A percentile compares a stretch with the other conserved stretches of the same genome.
Conservation (phyloP, 37 sponge, comb jelly and placozoan species). For the Oopsacas minuta region DNA sequence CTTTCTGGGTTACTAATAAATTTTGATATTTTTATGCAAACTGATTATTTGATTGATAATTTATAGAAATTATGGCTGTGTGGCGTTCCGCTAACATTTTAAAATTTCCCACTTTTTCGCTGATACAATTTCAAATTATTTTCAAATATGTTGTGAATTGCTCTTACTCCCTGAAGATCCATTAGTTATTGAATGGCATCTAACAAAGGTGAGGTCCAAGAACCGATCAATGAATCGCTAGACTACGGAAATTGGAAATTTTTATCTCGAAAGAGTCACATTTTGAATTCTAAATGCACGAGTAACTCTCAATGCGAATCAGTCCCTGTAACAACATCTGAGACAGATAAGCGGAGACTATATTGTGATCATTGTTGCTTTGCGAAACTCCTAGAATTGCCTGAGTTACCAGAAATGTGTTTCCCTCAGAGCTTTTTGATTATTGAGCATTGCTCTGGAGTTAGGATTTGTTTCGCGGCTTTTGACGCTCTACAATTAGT, state of each 20-base stretch:
- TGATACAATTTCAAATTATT: no score
- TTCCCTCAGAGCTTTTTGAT: constrained; percentile 51
- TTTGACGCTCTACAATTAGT: constrained; percentile 76
- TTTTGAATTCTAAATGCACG: constrained; percentile 40
- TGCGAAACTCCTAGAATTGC: constrained; percentile 26
- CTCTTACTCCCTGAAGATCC: no score
- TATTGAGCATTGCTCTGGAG: constrained; percentile 39
- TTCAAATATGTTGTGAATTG: no score
- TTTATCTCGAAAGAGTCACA: constrained; percentile 37
- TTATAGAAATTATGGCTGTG: no score
- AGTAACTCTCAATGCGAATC: neutral
- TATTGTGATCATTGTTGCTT: constrained; percentile 29
- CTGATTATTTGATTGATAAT: no score
- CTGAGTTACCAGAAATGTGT: constrained; percentile 82
- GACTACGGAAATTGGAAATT: constrained; percentile 48
- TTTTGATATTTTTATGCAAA: no score
- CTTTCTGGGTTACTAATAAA: no score
- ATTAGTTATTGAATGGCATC: neutral
- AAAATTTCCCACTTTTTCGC: no score
- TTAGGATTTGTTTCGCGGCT: constrained; percentile 43
- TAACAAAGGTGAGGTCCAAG: constrained; percentile 56
- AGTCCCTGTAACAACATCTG: neutral
- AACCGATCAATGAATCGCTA: constrained; percentile 25
- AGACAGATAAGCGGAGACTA: neutral
- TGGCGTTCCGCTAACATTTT: no score